Evolutionary conservation across 1,140 invertebrate genomes (phyloP).

Genomic region (Hypothenemus hampei): DNA sequence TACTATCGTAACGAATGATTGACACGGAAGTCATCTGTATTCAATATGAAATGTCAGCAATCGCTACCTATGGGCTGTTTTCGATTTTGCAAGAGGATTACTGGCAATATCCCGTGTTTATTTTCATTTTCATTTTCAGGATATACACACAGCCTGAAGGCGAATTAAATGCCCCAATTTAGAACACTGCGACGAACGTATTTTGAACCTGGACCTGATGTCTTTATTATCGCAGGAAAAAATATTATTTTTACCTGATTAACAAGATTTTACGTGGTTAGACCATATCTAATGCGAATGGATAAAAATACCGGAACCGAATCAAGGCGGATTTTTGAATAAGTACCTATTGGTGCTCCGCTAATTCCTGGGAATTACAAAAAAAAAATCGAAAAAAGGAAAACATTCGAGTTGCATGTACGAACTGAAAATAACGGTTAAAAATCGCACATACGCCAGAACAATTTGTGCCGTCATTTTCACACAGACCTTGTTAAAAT

Average conservation of each 20-base stretch:
- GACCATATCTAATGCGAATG: too few relatives aligned
- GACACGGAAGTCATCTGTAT: slow-evolving; percentile 27
- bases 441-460: slow-evolving; percentile 6
- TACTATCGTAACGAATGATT: slow-evolving; percentile 14
- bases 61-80: slow-evolving; percentile 25
- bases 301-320: too few relatives aligned
- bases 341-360: too few relatives aligned
- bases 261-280: too few relatives aligned
- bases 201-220: too few relatives aligned
- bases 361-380: too few relatives aligned
- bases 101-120: slow-evolving; percentile 27
- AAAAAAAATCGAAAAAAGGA: too few relatives aligned
- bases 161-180: slow-evolving; percentile 21
- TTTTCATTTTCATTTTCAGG: slow-evolving; percentile 28
- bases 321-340: too few relatives aligned
- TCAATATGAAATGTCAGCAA: slow-evolving; percentile 26
- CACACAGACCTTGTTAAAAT: slow-evolving; percentile 34
- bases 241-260: too few relatives aligned
- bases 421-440: slow-evolving; percentile 6
- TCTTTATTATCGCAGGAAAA: too few relatives aligned
- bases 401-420: too few relatives aligned
- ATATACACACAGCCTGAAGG: slow-evolving; percentile 21
- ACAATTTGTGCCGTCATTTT: slow-evolving; percentile 15
- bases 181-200: too few relatives aligned
- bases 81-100: slow-evolving; percentile 22